Percentiles rank a stretch among this genome's conserved stretches.
Conservation (phyloP, 2,888 invertebrate species). For the Cerastoderma edule region DNA sequence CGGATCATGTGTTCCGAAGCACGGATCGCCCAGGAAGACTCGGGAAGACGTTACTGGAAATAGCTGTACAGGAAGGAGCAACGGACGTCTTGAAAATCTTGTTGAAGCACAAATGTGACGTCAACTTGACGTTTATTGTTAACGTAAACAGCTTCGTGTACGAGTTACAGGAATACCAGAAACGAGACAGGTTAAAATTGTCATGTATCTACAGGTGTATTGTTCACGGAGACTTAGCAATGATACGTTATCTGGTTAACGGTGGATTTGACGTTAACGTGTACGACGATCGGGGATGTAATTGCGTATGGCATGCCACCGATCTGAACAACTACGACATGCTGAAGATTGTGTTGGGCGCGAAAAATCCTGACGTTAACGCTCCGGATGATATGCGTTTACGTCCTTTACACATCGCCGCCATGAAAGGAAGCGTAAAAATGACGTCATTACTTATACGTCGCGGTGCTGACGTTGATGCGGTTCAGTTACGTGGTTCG, state of each 20-base stretch:
- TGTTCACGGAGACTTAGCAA: slow-evolving; percentile 65
- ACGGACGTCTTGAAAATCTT: slow-evolving; percentile 64
- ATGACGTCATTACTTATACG: slow-evolving; percentile 69
- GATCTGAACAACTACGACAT: slow-evolving; percentile 75
- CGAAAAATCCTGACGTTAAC: slow-evolving; percentile 70
- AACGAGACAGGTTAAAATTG: slow-evolving; percentile 68
- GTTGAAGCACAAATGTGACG: slow-evolving; percentile 64
- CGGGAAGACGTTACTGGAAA: slow-evolving; percentile 71
- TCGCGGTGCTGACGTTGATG: slow-evolving; percentile 71
- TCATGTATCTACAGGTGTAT: slow-evolving; percentile 71
- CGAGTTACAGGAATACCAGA: slow-evolving; percentile 61
- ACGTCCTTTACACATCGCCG: slow-evolving; percentile 75
- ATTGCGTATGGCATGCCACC: slow-evolving; percentile 74
- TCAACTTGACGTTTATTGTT: slow-evolving; percentile 69
- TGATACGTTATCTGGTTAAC: slow-evolving; percentile 69
- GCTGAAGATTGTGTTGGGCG: slow-evolving; percentile 65
- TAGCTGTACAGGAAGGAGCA: slow-evolving; percentile 64
- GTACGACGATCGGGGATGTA: slow-evolving; percentile 73
- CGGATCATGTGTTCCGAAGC: slow-evolving; percentile 72
- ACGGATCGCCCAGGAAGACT: slow-evolving; percentile 63
- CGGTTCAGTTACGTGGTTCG: slow-evolving; percentile 72
- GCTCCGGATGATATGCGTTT: slow-evolving; percentile 69
- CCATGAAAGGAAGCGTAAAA: slow-evolving; percentile 72
- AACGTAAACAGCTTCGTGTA: slow-evolving; percentile 66
- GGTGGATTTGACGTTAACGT: slow-evolving; percentile 76